These are phyloP conservation scores for Capitulum mitella DNA, from an alignment of 2,888 invertebrate genomes.

Conservation along the genomic window DNA sequence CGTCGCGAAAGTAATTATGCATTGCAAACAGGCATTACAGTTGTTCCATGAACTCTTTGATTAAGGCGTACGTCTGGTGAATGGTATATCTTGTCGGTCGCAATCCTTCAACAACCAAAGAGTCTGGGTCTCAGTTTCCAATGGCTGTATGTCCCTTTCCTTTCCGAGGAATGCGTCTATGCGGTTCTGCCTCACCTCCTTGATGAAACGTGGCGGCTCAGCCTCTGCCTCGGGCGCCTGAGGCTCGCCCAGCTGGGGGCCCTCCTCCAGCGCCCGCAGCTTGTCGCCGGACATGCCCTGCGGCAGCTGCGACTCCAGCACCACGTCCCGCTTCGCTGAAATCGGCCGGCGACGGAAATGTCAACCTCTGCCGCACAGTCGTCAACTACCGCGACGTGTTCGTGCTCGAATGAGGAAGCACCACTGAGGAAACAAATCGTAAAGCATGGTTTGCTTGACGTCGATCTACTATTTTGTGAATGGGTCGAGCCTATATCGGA, in stretches of 20 bases:
- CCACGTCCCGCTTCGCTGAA: slow-evolving; percentile 59
- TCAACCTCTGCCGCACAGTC: too few species aligned
- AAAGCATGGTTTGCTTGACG: too few species aligned
- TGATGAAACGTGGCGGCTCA: slow-evolving; percentile 76
- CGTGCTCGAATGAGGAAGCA: too few species aligned
- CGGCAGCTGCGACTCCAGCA: slow-evolving; percentile 82
- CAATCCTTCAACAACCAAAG: too few species aligned
- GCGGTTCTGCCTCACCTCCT: slow-evolving; percentile 47
- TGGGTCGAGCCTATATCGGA: too few species aligned
- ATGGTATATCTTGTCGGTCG: too few species aligned
- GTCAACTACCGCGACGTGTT: too few species aligned
- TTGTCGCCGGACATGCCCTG: slow-evolving; percentile 90
- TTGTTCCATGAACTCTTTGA: too few species aligned
- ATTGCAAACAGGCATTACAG: neutral
- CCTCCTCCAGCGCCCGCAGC: slow-evolving; percentile 77
- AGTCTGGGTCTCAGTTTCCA: neutral
- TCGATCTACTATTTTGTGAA: neutral
- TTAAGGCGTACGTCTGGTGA: too few species aligned
- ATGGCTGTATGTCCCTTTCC: neutral
- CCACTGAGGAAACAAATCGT: too few species aligned
- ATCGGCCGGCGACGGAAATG: slow-evolving; percentile 27
- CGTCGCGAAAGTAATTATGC: neutral
- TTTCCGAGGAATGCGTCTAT: neutral
- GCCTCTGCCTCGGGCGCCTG: slow-evolving; percentile 53
- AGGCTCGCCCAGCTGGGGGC: slow-evolving; percentile 57